Conservation (phyloP, 2,888 invertebrate species). For the Eugnorisma glareosa region DNA sequence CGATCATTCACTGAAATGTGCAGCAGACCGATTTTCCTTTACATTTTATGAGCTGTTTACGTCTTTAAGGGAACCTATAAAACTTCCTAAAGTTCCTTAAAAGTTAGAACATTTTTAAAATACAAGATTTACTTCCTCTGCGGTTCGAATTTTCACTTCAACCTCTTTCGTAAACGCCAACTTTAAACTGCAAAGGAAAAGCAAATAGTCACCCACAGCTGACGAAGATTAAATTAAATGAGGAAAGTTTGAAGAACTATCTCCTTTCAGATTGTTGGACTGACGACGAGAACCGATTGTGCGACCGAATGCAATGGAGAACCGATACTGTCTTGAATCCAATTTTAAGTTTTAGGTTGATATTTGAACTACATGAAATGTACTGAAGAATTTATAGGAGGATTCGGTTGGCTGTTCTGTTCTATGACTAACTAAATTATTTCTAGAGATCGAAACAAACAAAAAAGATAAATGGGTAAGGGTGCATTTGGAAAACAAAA, state of each 20-base stretch:
- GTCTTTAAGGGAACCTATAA: background rate
- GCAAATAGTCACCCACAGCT: constrained; percentile 63
- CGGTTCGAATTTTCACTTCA: constrained; percentile 39
- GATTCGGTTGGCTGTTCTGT: background rate
- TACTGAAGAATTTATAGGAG: constrained; percentile 7
- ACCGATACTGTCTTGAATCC: constrained; percentile 40
- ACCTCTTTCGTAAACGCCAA: constrained; percentile 56
- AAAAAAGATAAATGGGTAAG: background rate
- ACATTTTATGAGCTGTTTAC: background rate
- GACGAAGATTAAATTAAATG: constrained; percentile 66
- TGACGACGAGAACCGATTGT: constrained; percentile 50
- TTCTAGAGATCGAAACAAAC: background rate
- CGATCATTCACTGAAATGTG: background rate
- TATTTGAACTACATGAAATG: constrained; percentile 15
- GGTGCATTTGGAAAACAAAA: background rate
- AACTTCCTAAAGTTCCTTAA: background rate
- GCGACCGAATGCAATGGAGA: constrained; percentile 35
- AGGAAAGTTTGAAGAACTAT: constrained; percentile 63
- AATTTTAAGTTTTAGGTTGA: constrained; percentile 44
- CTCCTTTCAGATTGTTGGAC: constrained; percentile 53
- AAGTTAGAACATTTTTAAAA: constrained; percentile 2
- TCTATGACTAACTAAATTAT: background rate
- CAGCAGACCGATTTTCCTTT: background rate
- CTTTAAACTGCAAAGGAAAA: constrained; percentile 54
- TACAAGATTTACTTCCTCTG: constrained; percentile 22